These are phyloP conservation scores for Sander vitreus DNA, from an alignment of 2,113 vertebrate species.

Conservation along the genomic window DNA sequence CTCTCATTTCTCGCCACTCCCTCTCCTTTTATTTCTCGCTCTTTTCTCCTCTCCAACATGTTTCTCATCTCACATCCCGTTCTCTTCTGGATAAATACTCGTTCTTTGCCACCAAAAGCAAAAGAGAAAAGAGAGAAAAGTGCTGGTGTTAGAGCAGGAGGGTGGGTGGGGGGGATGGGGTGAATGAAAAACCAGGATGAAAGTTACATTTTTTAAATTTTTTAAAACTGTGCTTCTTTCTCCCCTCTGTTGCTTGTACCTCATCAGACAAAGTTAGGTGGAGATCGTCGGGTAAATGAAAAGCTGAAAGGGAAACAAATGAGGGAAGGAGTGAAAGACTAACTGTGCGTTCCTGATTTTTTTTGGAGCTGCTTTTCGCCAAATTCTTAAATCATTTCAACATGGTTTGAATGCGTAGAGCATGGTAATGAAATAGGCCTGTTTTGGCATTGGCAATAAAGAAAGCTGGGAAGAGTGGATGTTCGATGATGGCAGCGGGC, in stretches of 20 bases:
- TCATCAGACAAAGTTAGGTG: constrained; percentile 51
- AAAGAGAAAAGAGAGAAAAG: constrained; percentile 39
- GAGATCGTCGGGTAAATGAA: constrained; percentile 34
- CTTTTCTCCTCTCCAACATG: constrained; percentile 41
- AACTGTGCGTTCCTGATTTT: background rate
- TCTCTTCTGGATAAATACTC: constrained; percentile 54
- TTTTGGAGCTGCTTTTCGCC: constrained; percentile 7
- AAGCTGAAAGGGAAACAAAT: constrained; percentile 39
- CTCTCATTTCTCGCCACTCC: constrained; percentile 50
- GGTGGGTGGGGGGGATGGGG: no score
- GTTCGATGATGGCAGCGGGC: constrained; percentile 2
- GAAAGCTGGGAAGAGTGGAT: background rate
- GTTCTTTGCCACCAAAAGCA: constrained; percentile 46
- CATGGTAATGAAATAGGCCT: background rate
- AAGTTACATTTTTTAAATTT: constrained; percentile 1
- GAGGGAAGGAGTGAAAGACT: constrained; percentile 11
- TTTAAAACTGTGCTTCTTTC: background rate
- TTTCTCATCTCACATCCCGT: constrained; percentile 52
- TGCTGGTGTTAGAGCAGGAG: background rate
- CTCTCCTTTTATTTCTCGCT: constrained; percentile 47
- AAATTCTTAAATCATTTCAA: constrained; percentile 36
- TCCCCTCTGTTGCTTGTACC: background rate
- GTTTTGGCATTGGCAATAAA: background rate
- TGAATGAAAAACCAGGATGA: constrained; percentile 24
- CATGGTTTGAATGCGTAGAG: constrained; percentile 14